phyloP scores from a whole-genome alignment of 2,113 vertebrate genomes.

The Pycnonotus jocosus region DNA sequence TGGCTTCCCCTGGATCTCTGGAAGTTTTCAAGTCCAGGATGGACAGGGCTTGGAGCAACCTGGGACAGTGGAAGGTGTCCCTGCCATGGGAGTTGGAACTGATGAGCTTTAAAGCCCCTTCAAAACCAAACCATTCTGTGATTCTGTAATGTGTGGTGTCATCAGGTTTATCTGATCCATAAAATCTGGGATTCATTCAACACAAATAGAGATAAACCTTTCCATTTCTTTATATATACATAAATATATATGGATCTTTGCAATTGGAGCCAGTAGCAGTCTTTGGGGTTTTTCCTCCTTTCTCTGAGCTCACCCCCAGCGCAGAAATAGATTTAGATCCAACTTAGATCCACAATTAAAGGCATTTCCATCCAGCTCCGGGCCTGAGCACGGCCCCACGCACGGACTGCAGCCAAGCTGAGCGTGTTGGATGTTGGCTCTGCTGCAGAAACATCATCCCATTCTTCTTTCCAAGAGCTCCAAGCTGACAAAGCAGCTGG shows the following conservation, averaged over 20 bases:
- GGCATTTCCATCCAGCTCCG: neutral
- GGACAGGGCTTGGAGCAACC: rapidly evolving
- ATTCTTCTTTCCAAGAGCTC: neutral
- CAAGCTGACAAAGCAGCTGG: constrained; percentile 42
- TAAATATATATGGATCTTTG: neutral
- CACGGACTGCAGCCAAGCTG: neutral
- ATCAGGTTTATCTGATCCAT: neutral
- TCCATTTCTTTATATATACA: neutral
- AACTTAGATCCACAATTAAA: neutral
- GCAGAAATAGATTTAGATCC: neutral
- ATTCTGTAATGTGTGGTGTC: rapidly evolving
- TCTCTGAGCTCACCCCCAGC: neutral
- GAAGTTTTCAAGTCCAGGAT: rapidly evolving
- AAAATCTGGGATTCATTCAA: neutral
- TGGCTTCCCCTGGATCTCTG: neutral
- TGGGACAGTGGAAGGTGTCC: neutral
- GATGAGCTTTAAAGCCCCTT: neutral
- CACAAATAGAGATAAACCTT: neutral
- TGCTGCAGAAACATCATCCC: neutral
- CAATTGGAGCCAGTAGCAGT: neutral
- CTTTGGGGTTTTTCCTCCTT: neutral
- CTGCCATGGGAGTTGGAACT: neutral
- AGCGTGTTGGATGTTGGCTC: neutral
- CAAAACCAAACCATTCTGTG: neutral
- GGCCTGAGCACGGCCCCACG: neutral